Conservation (phyloP, 1,140 invertebrate genomes). For the Charaxes varanes region DNA sequence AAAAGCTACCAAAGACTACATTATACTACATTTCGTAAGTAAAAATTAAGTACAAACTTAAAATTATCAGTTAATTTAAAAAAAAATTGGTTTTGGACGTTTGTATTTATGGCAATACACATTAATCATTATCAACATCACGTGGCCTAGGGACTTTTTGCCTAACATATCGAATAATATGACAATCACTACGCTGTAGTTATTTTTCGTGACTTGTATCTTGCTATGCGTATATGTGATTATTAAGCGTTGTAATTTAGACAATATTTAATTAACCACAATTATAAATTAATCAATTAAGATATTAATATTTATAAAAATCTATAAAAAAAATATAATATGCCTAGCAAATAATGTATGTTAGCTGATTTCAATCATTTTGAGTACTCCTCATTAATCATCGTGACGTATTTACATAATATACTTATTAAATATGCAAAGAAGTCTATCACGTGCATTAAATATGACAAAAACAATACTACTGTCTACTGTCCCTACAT, state of each 20-base stretch:
- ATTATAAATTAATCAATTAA: slow-evolving; percentile 13
- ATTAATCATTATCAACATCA: slow-evolving; percentile 19
- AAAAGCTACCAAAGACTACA: too few species aligned
- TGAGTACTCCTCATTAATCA: too few species aligned
- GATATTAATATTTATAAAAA: neutral
- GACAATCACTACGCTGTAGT: slow-evolving; percentile 46
- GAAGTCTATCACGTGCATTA: too few species aligned
- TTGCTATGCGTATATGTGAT: slow-evolving; percentile 37
- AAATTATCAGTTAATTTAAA: too few species aligned
- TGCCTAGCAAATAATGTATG: slow-evolving; percentile 21
- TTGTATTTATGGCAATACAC: slow-evolving; percentile 10
- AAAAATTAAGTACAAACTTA: too few species aligned
- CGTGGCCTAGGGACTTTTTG: slow-evolving; percentile 51
- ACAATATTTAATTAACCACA: slow-evolving; percentile 51
- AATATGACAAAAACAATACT: too few species aligned
- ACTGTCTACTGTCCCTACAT: too few species aligned
- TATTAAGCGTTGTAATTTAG: slow-evolving; percentile 47
- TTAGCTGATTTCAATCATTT: slow-evolving; percentile 10
- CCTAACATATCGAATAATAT: slow-evolving; percentile 56
- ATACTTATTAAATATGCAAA: too few species aligned
- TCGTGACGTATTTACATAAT: too few species aligned
- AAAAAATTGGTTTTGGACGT: too few species aligned
- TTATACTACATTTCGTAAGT: too few species aligned
- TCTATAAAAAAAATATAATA: slow-evolving; percentile 17
- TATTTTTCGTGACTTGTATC: slow-evolving; percentile 45